Evolutionary conservation across 2,888 invertebrate species (phyloP).

Genomic region (Auanema freiburgensis): DNA sequence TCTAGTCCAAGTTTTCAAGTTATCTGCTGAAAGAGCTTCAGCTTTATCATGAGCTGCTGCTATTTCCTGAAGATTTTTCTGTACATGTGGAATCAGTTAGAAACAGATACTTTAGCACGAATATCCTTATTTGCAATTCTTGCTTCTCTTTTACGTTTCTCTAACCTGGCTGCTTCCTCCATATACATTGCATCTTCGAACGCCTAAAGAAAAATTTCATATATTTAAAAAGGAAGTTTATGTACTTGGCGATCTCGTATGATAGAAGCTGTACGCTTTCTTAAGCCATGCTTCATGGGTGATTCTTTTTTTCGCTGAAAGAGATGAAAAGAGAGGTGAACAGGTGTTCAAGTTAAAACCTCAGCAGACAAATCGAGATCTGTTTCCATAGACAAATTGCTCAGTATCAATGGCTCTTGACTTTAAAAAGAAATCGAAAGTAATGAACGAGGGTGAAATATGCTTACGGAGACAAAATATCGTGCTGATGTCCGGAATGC

Average conservation of each 20-base stretch:
- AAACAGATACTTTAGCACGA: slow-evolving; percentile 12
- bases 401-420: too few species aligned
- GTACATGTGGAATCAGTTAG: neutral
- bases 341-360: too few species aligned
- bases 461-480: neutral
- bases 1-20: slow-evolving; percentile 88
- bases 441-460: neutral
- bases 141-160: slow-evolving; percentile 14
- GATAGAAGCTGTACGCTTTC: neutral
- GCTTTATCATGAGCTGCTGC: slow-evolving; percentile 26
- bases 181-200: slow-evolving; percentile 17
- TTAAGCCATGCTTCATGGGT: neutral
- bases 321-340: too few species aligned
- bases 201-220: slow-evolving; percentile 10
- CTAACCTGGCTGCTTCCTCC: slow-evolving; percentile 17
- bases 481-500: neutral
- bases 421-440: too few species aligned
- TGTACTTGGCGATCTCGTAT: neutral
- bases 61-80: slow-evolving; percentile 11
- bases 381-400: too few species aligned
- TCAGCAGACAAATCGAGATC: too few species aligned
- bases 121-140: slow-evolving; percentile 28
- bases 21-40: slow-evolving; percentile 52
- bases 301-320: too few species aligned
- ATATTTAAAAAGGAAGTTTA: too few species aligned